Evolutionary conservation across 2,113 vertebrate species (phyloP).

Genomic region (Capreolus pygargus): DNA sequence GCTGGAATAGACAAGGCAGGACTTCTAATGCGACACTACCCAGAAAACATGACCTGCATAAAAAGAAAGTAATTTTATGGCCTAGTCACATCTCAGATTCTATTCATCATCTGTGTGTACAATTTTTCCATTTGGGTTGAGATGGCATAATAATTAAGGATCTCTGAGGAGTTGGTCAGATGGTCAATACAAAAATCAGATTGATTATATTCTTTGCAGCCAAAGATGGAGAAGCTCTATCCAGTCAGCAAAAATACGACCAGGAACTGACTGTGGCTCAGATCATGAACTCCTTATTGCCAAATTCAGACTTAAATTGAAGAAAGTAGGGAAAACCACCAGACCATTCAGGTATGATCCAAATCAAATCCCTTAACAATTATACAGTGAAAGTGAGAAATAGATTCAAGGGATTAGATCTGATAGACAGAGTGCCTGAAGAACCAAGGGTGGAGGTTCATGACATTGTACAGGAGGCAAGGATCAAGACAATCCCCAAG

Average conservation of each 20-base stretch:
- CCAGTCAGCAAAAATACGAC: not conserved
- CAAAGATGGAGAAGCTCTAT: not conserved
- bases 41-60: not conserved
- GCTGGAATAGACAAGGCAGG: not conserved
- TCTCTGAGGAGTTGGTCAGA: not conserved
- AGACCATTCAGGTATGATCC: not conserved
- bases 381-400: not conserved
- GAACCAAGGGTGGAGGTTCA: rapidly evolving
- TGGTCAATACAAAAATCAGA: not conserved
- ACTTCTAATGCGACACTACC: rapidly evolving
- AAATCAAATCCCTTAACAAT: not conserved
- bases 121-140: not conserved
- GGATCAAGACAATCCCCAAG: not conserved
- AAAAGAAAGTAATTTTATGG: not conserved
- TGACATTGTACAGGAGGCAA: not conserved
- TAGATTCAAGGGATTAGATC: not conserved
- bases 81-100: not conserved
- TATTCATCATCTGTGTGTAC: not conserved
- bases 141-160: not conserved
- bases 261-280: not conserved
- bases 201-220: not conserved
- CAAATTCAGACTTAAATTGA: not conserved
- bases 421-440: not conserved
- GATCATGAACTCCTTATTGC: not conserved
- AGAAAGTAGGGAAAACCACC: not conserved